phyloP scores from a whole-genome alignment of 2,113 vertebrate species.

The Donacobius atricapilla region DNA sequence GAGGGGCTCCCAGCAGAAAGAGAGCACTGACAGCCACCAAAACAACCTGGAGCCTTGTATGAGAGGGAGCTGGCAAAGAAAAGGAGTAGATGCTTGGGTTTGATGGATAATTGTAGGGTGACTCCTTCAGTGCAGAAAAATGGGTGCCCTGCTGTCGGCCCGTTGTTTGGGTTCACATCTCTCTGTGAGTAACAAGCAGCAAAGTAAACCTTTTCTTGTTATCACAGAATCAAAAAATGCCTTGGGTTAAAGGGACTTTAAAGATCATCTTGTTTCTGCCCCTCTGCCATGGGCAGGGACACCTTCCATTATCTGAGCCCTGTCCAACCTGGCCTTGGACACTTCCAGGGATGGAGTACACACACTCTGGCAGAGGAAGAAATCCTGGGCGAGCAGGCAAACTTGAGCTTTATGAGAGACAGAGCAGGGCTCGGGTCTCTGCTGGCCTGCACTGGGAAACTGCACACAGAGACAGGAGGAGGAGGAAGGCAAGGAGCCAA shows the following conservation, averaged over 20 bases:
- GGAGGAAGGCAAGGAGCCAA: neutral
- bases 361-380: neutral
- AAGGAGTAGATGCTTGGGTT: rapidly evolving
- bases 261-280: neutral
- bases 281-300: neutral
- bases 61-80: neutral
- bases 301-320: neutral
- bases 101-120: neutral
- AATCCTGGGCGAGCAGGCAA: neutral
- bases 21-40: neutral
- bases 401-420: neutral
- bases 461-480: neutral
- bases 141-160: neutral
- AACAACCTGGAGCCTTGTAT: neutral
- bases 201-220: constrained; percentile 20
- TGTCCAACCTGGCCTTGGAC: rapidly evolving
- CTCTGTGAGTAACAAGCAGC: neutral
- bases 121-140: neutral
- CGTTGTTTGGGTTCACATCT: neutral
- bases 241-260: neutral
- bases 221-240: neutral
- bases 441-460: neutral
- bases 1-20: neutral
- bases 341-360: neutral
- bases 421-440: neutral